Evolutionary conservation across 2,888 invertebrate species (phyloP), one percentile per base, ranked within the genome.

Genomic region (Liopterus haemorrhoidalis): DNA sequence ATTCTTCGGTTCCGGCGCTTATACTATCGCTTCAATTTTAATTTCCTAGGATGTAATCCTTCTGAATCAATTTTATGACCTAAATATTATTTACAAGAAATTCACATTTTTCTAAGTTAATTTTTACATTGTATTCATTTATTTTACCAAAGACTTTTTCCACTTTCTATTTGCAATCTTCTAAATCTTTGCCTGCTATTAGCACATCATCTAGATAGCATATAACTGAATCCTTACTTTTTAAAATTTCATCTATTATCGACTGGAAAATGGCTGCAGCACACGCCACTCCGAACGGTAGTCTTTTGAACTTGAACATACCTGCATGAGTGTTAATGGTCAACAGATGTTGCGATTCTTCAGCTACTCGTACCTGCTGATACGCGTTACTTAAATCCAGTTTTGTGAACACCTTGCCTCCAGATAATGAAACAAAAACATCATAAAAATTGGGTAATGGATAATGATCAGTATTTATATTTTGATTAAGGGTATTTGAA

Each of bases 271-370:
- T 54, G 16, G 49, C 49, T 11, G 54, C 47, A 16, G 53, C 52
- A 31, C 48, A 48, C 12, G 50, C 40, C 24, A 56, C 48, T n/a
- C 54, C 56, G 41, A 48, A 54, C 19, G 48, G 54, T 25, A 54
- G 37, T 12, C 51, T 37, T 16, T 42, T 51, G 35, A 46, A 50
- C 15, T 41, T 38, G 42, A 41, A 55, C 16, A 54, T 46, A 20
- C 53, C 55, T 32, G 32, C 40, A 33, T 49, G 50, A 12, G 53
- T 60, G 46, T 56, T 58, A 9, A 59, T 49, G 9, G 51, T 53
- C n/a, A 53, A 28, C 11, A 53, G 47, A 36, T 56, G 21, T 30
- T 53, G 44, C n/a, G 53, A 56, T 4, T 48, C 31, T 25, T 39
- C 48, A 8, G 36, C 31, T 14, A 55, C 11, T 9, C 21, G 20